phyloP scores from a whole-genome alignment of 2,888 invertebrate species.

The Polymixis lichenea region DNA sequence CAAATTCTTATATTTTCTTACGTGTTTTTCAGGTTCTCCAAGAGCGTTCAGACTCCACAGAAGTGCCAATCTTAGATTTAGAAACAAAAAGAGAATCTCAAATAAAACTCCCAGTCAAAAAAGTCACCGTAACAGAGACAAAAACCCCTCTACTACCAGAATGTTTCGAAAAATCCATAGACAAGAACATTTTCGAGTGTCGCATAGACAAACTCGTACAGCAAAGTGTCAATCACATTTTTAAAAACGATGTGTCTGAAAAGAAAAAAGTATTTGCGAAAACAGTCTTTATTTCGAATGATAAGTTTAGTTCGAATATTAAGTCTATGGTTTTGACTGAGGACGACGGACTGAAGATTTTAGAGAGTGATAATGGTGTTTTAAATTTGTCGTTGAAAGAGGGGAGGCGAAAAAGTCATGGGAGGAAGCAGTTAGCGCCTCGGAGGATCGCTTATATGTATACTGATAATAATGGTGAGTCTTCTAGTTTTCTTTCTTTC shows the following conservation, averaged over 20 bases:
- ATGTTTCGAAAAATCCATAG: conserved; percentile 67
- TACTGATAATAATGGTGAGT: conserved; percentile 79
- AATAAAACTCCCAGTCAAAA: conserved; percentile 61
- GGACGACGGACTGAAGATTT: conserved; percentile 62
- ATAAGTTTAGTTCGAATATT: conserved; percentile 70
- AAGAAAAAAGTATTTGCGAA: conserved; percentile 83
- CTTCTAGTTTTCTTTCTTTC: too few relatives aligned
- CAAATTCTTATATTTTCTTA: neutral
- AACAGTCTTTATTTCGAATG: conserved; percentile 83
- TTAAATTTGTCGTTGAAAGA: conserved; percentile 85
- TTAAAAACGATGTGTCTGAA: conserved; percentile 73
- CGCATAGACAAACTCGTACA: conserved; percentile 85
- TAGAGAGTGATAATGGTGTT: conserved; percentile 74
- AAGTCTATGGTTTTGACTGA: conserved; percentile 71
- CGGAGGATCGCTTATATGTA: conserved; percentile 80
- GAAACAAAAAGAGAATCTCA: conserved; percentile 71
- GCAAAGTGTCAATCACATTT: conserved; percentile 86
- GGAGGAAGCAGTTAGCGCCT: conserved; percentile 86
- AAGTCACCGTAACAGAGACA: conserved; percentile 66
- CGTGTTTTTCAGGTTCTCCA: conserved; percentile 76
- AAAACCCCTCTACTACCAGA: conserved; percentile 70
- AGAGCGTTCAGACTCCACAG: conserved; percentile 76
- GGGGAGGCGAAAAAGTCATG: conserved; percentile 82
- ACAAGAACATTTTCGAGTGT: conserved; percentile 80
- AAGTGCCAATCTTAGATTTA: conserved; percentile 76